Base-by-base conservation (phyloP, 1,140 invertebrate genomes). In the Drosophila pruinosa region DNA sequence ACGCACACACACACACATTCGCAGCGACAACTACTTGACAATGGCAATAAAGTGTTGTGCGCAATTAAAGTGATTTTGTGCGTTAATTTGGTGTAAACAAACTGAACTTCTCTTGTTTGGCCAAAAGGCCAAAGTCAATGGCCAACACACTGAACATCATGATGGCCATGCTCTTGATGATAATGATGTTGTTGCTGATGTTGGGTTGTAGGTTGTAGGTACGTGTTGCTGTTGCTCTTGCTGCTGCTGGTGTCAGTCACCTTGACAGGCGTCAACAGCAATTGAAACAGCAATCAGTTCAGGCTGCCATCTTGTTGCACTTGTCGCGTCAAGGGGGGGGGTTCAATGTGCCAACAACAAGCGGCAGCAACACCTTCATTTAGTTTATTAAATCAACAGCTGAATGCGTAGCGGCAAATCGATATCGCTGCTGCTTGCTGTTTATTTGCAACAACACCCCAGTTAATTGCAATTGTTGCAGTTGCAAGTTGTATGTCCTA, bases 21-120 rank as follows among this genome's bases (percentile, higher is more conserved):
- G 38, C 26, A 36, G 0, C 2, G 50, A 8, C 38, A 26, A 31
- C 7, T 28, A 57, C 28, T 69, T 59, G 57, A 70, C 67, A 45
- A 58, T 34, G 12, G 17, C 24, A 34, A 50, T 36, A 67, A 54
- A 24, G 31, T 22, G 50, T 47, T 58, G 58, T 31, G 65, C 63
- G 61, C 78, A 88, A 89, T 88, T 88, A 78, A 88, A 71, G 72
- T 88, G 76, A 83, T 80, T 85, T 85, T 86, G 31, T 81, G 82
- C 82, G 74, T 50, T 88, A 88, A 88, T 88, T 88, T 73, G 53
- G 63, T 78, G 82, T 77, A 64, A 83, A 85, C 57, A 75, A 70
- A 41, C 34, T 41, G 24, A 63, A 34, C 48, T n/a, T 14, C 24
- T 26, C 8, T 12, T 7, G n/a, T 28, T 54, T 21, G 19, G 39